phyloP scores from a whole-genome alignment of 2,888 invertebrate genomes.

The Deilephila porcellus region DNA sequence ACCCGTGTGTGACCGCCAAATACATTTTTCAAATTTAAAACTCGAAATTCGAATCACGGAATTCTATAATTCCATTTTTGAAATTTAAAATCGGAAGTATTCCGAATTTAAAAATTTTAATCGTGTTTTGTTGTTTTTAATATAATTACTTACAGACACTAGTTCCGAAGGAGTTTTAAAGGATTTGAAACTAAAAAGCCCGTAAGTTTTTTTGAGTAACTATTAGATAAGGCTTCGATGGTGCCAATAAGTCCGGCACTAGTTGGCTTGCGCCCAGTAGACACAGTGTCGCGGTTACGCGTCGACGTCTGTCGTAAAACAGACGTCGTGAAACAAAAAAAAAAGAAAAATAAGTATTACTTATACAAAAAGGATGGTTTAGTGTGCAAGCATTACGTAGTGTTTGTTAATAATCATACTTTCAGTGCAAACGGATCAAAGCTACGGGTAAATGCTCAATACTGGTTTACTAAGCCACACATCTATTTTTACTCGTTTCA shows the following conservation, averaged over 20 bases:
- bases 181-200: not conserved
- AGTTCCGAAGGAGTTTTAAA: not conserved
- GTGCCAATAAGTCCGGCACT: slow-evolving; percentile 61
- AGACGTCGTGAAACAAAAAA: slow-evolving; percentile 56
- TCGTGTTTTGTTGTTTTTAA: slow-evolving; percentile 7
- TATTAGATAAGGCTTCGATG: slow-evolving; percentile 51
- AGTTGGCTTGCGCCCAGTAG: slow-evolving; percentile 76
- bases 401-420: slow-evolving; percentile 46
- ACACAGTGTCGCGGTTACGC: slow-evolving; percentile 65
- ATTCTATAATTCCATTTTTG: slow-evolving; percentile 26
- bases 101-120: not conserved
- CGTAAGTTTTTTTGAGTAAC: slow-evolving; percentile 5
- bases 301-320: slow-evolving; percentile 65
- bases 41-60: slow-evolving; percentile 7
- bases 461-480: slow-evolving; percentile 61
- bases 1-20: slow-evolving; percentile 54
- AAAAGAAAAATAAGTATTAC: slow-evolving; percentile 59
- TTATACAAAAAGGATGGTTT: slow-evolving; percentile 62
- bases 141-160: not conserved
- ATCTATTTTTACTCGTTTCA: slow-evolving; percentile 43
- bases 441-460: slow-evolving; percentile 51
- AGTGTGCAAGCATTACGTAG: slow-evolving; percentile 53
- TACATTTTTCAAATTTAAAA: slow-evolving; percentile 35
- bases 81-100: slow-evolving; percentile 27
- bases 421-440: slow-evolving; percentile 48